Evolutionary conservation across 2,888 invertebrate species (phyloP).

Genomic region (Phaedon cochleariae): DNA sequence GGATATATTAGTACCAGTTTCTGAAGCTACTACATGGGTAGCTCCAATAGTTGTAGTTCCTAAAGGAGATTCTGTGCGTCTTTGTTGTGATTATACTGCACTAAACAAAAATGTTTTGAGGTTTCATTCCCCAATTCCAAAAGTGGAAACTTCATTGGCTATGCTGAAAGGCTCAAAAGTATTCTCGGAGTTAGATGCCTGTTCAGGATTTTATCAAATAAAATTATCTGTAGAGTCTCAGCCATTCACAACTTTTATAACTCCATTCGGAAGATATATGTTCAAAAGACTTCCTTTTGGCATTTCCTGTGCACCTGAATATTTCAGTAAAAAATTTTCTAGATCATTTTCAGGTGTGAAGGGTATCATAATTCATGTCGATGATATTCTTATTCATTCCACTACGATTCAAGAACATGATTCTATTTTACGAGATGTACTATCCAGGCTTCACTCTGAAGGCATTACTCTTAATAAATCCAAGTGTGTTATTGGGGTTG

Average conservation of each 20-base stretch:
- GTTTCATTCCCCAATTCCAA: slow-evolving; percentile 43
- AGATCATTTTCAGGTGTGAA: too few species aligned
- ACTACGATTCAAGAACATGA: slow-evolving; percentile 40
- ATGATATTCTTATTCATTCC: slow-evolving; percentile 36
- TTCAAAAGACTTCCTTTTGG: slow-evolving; percentile 35
- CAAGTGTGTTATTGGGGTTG: slow-evolving; percentile 47
- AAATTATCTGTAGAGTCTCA: slow-evolving; percentile 24
- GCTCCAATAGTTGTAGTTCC: slow-evolving; percentile 28
- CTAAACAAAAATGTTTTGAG: slow-evolving; percentile 39
- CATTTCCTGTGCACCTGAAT: too few species aligned
- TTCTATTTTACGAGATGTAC: slow-evolving; percentile 37
- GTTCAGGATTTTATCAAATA: slow-evolving; percentile 34
- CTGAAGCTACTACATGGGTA: too few species aligned
- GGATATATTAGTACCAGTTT: too few species aligned
- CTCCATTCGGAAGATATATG: slow-evolving; percentile 32
- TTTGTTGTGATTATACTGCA: slow-evolving; percentile 37
- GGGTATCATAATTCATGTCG: slow-evolving; percentile 29
- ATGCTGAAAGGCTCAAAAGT: slow-evolving; percentile 38
- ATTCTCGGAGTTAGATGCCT: slow-evolving; percentile 27
- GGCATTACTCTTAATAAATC: slow-evolving; percentile 45
- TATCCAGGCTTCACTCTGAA: slow-evolving; percentile 36
- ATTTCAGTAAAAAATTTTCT: too few species aligned
- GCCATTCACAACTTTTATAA: slow-evolving; percentile 34
- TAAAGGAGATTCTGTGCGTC: slow-evolving; percentile 24
- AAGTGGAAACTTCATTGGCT: slow-evolving; percentile 43